Conservation (phyloP, 1,140 invertebrate genomes). For the Halesus radiatus region DNA sequence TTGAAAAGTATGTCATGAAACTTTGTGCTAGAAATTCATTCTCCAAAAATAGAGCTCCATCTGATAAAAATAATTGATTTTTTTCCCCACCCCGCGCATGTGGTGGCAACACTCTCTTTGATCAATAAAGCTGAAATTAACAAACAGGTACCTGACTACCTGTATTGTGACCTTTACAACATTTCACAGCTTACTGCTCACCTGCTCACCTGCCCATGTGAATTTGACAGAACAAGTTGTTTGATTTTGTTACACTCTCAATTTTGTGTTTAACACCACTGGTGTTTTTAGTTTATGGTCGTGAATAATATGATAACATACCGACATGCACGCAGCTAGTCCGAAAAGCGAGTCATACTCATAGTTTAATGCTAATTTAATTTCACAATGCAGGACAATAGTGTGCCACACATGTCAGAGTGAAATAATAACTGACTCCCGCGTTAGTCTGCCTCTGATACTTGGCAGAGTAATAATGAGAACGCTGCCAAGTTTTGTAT, state of each 20-base stretch:
- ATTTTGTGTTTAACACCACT: too few species aligned
- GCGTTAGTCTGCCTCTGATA: conserved; percentile 21
- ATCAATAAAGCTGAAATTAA: not conserved
- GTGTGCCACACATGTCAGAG: conserved; percentile 22
- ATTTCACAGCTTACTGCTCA: too few species aligned
- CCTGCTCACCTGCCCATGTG: too few species aligned
- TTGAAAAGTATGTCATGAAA: too few species aligned
- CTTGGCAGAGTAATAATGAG: conserved; percentile 42
- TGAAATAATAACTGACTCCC: not conserved
- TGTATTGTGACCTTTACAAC: not conserved
- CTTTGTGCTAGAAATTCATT: too few species aligned
- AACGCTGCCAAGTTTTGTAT: conserved; percentile 45
- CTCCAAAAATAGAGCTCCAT: too few species aligned
- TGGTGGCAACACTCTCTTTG: not conserved
- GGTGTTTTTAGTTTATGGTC: too few species aligned
- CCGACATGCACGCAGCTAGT: conserved; percentile 2
- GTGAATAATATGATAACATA: conserved; percentile 17
- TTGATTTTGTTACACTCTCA: too few species aligned
- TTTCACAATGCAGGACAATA: conserved; percentile 31
- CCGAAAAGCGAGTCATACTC: not conserved
- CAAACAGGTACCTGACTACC: not conserved
- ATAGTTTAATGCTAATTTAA: conserved; percentile 39
- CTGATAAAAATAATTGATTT: not conserved
- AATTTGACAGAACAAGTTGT: too few species aligned
- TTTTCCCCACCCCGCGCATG: not conserved